phyloP scores from a whole-genome alignment of 2,113 vertebrate genomes.

The Tupaia chinensis region DNA sequence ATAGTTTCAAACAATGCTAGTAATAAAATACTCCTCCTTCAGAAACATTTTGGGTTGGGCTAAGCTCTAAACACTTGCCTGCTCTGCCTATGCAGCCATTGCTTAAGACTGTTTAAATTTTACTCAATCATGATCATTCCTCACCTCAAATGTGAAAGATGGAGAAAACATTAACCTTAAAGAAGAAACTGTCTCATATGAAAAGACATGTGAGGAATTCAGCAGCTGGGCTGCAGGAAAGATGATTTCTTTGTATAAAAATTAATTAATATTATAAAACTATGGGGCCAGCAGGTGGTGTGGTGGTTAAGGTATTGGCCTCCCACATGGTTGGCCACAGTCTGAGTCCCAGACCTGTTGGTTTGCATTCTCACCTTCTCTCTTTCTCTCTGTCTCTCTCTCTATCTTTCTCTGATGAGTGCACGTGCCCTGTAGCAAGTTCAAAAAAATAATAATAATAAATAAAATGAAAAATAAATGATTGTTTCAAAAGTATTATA shows the following conservation, averaged over 20 bases:
- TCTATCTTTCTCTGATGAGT: too few relatives aligned
- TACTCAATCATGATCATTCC: not conserved
- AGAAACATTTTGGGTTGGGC: not conserved
- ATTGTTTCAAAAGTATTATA: too few relatives aligned
- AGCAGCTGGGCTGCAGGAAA: not conserved
- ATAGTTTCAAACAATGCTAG: not conserved
- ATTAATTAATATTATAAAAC: not conserved
- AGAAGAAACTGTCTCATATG: not conserved
- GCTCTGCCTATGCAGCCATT: not conserved
- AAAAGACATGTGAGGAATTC: not conserved
- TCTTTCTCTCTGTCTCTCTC: too few relatives aligned
- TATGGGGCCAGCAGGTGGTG: too few relatives aligned
- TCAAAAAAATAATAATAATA: too few relatives aligned
- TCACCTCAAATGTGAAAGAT: not conserved
- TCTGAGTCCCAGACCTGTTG: too few relatives aligned
- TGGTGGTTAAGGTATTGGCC: too few relatives aligned
- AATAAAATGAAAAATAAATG: too few relatives aligned
- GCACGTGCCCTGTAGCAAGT: too few relatives aligned
- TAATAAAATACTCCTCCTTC: not conserved
- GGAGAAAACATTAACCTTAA: not conserved
- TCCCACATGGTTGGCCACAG: too few relatives aligned
- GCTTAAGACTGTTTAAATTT: not conserved
- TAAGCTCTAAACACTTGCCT: not conserved
- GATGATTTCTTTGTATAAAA: not conserved
- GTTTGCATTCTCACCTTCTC: too few relatives aligned